Conservation (phyloP, 92 coral and sea anemone genomes). For the Epizoanthus fatuus region DNA sequence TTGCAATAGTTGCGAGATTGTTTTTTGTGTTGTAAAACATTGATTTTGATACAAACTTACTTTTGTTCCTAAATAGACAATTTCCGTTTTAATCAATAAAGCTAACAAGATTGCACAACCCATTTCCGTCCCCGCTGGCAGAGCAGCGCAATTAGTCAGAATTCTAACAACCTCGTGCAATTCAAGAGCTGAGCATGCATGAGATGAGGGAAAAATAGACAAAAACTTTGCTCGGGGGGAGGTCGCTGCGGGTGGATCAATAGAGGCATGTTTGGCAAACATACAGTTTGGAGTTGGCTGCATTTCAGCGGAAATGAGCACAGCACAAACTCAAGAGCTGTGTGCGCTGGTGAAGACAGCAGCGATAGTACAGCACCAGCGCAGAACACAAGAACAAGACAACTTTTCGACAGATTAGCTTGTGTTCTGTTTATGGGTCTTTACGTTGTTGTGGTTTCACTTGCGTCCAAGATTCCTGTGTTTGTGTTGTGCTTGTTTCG, state of each 20-base stretch:
- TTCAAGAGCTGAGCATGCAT: not conserved
- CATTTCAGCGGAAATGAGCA: not conserved
- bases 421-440: too few species aligned
- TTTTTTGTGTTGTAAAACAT: not conserved
- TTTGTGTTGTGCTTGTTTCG: too few species aligned
- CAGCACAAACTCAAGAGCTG: not conserved
- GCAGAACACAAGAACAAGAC: not conserved
- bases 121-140: not conserved
- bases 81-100: slow-evolving; percentile 4
- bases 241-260: not conserved
- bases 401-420: not conserved
- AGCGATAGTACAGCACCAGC: not conserved
- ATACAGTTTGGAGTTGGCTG: not conserved
- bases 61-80: not conserved
- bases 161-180: not conserved
- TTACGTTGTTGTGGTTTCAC: too few species aligned
- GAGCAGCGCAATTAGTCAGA: too few species aligned
- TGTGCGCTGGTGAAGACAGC: not conserved
- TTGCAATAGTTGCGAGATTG: not conserved
- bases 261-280: not conserved
- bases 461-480: too few species aligned
- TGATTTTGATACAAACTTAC: not conserved
- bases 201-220: not conserved
- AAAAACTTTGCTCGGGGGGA: not conserved
- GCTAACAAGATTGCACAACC: not conserved